These are phyloP conservation scores for Anguilla pacifica DNA, from an alignment of 2,797 vertebrate genomes.

Conservation along the genomic window DNA sequence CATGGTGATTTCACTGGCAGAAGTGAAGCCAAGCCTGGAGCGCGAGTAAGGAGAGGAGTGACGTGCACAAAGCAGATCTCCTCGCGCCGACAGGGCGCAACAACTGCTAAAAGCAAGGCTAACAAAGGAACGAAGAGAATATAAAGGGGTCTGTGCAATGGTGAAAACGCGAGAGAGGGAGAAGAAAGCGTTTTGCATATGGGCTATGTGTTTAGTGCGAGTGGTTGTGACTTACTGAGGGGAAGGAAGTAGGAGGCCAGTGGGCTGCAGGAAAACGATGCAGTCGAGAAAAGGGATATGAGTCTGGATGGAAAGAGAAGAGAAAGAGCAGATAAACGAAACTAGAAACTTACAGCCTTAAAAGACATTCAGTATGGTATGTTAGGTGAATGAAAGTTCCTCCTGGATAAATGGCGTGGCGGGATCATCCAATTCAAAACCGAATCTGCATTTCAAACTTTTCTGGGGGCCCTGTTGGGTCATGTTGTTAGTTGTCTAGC, in stretches of 20 bases:
- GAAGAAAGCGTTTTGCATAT: background rate
- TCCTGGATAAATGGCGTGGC: background rate
- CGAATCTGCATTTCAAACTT: background rate
- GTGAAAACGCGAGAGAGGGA: slow-evolving; percentile 6
- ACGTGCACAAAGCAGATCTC: slow-evolving; percentile 27
- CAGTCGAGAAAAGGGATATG: slow-evolving; percentile 25
- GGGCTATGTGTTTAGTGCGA: background rate
- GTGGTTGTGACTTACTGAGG: background rate
- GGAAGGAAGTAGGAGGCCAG: slow-evolving; percentile 3
- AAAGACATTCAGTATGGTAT: background rate
- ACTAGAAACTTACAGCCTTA: slow-evolving; percentile 17
- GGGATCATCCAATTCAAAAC: background rate
- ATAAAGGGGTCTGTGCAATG: slow-evolving; percentile 9
- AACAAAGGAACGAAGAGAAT: slow-evolving; percentile 27
- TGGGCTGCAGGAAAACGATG: slow-evolving; percentile 2
- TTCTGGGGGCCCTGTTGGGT: background rate
- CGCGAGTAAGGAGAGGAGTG: slow-evolving; percentile 24
- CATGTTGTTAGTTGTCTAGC: background rate
- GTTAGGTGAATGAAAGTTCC: slow-evolving; percentile 7
- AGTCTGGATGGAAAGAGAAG: slow-evolving; percentile 20
- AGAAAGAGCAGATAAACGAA: slow-evolving; percentile 34
- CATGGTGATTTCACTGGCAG: slow-evolving; percentile 45
- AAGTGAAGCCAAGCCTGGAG: slow-evolving; percentile 28
- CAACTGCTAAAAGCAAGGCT: slow-evolving; percentile 24
- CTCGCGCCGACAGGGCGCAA: slow-evolving; percentile 28